phyloP scores from a whole-genome alignment of 2,797 vertebrate species.

The Xenopus petersii region DNA sequence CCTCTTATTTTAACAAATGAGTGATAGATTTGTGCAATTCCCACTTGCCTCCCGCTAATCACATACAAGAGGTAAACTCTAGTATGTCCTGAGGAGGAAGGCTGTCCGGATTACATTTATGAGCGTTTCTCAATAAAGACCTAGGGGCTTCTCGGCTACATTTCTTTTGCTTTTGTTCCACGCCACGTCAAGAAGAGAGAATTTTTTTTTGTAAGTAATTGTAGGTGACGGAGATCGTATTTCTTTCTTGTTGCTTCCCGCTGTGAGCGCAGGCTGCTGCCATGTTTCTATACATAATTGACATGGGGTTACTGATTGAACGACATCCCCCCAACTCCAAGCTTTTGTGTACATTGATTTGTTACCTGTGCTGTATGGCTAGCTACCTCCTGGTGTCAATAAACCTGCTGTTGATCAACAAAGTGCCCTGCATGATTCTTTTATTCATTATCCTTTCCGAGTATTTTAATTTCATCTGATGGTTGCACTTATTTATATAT shows the following conservation, averaged over 20 bases:
- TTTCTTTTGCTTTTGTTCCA: not conserved
- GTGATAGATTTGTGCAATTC: conserved; percentile 2
- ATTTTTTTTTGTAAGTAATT: conserved; percentile 35
- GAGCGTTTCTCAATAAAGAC: conserved; percentile 9
- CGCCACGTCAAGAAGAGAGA: not conserved
- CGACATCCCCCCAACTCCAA: not conserved
- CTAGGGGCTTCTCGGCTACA: not conserved
- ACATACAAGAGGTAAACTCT: not conserved
- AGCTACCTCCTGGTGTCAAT: conserved; percentile 10
- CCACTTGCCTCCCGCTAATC: not conserved
- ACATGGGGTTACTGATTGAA: conserved; percentile 41
- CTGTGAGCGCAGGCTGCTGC: conserved; percentile 13
- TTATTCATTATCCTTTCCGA: conserved; percentile 8
- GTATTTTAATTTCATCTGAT: conserved; percentile 55
- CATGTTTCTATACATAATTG: conserved; percentile 38
- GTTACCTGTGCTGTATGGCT: conserved; percentile 7
- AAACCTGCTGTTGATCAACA: conserved; percentile 20
- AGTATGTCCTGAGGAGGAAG: not conserved
- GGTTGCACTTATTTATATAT: conserved; percentile 28
- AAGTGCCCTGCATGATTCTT: not conserved
- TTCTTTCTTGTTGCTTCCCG: conserved; percentile 27
- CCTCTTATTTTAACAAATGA: conserved; percentile 9
- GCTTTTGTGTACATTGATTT: conserved; percentile 19
- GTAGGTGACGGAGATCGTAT: conserved; percentile 27
- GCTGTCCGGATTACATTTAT: not conserved